Evolutionary conservation across 2,113 vertebrate species (phyloP).

Genomic region (Zapornia atra): DNA sequence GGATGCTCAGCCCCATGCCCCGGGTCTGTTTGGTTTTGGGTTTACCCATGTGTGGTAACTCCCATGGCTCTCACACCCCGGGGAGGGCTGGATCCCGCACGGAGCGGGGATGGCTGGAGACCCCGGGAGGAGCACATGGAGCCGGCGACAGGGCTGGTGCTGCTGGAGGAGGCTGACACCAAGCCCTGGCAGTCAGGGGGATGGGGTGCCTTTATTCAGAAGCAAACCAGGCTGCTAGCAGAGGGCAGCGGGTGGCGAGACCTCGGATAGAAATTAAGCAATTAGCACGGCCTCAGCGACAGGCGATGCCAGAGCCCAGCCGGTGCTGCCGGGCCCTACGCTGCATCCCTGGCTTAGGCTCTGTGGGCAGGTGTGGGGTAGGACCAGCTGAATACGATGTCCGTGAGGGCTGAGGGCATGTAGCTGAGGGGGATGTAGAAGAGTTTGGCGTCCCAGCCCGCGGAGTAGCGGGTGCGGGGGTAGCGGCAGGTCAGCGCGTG

Average conservation of each 20-base stretch:
- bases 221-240: accelerated
- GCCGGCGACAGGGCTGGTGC: accelerated
- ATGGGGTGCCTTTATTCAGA: not conserved
- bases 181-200: no score
- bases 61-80: accelerated
- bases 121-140: accelerated
- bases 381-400: slow-evolving; percentile 45
- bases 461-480: slow-evolving; percentile 76
- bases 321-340: accelerated
- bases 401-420: slow-evolving; percentile 78
- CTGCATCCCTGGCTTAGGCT: not conserved
- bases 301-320: not conserved
- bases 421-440: slow-evolving; percentile 75
- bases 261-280: no score
- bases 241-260: accelerated
- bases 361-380: slow-evolving; percentile 36
- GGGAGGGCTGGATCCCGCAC: accelerated
- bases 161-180: no score
- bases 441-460: slow-evolving; percentile 78
- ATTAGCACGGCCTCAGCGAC: accelerated
- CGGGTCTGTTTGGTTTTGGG: not conserved
- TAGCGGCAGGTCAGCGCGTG: slow-evolving; percentile 77
- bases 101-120: accelerated
- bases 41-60: accelerated
- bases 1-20: not conserved